Conservation (phyloP, 1,140 invertebrate genomes). For the Ceratina japonica region DNA sequence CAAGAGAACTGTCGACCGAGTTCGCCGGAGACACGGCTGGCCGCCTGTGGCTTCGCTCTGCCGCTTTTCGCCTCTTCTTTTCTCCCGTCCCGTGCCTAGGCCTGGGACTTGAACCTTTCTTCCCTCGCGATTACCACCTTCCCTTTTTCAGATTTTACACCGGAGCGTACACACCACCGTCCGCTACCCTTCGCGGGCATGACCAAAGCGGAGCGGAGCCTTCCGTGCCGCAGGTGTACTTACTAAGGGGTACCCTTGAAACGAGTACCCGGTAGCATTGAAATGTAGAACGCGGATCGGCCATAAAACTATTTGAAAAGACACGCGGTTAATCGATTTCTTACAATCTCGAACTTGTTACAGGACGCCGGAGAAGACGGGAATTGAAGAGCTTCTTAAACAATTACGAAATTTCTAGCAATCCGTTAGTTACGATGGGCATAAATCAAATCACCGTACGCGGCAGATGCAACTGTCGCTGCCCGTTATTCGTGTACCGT, state of each 20-base stretch:
- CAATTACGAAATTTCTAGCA: slow-evolving; percentile 56
- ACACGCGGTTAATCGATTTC: too few relatives aligned
- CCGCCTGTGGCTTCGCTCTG: slow-evolving; percentile 71
- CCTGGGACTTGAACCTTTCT: not conserved
- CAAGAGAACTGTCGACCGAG: slow-evolving; percentile 58
- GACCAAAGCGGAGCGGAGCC: slow-evolving; percentile 22
- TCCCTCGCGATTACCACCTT: slow-evolving; percentile 38
- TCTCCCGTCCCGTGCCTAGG: slow-evolving; percentile 36
- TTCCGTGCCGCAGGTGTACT: slow-evolving; percentile 45
- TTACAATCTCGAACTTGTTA: not conserved
- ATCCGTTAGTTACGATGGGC: slow-evolving; percentile 54
- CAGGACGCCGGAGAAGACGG: not conserved
- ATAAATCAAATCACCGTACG: slow-evolving; percentile 57
- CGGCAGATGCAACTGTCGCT: slow-evolving; percentile 46
- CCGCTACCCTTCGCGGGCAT: slow-evolving; percentile 60
- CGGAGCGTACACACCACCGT: slow-evolving; percentile 30
- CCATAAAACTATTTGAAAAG: not conserved
- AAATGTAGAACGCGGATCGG: not conserved
- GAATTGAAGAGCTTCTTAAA: slow-evolving; percentile 39
- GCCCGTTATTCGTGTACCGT: slow-evolving; percentile 50
- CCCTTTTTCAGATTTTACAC: slow-evolving; percentile 39
- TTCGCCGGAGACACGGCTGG: slow-evolving; percentile 74
- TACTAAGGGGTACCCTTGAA: slow-evolving; percentile 52
- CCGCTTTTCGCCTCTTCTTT: slow-evolving; percentile 69
- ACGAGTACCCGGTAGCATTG: not conserved